Base-by-base conservation (phyloP, 2,797 vertebrate species). In the Pseudochirops corinnae region DNA sequence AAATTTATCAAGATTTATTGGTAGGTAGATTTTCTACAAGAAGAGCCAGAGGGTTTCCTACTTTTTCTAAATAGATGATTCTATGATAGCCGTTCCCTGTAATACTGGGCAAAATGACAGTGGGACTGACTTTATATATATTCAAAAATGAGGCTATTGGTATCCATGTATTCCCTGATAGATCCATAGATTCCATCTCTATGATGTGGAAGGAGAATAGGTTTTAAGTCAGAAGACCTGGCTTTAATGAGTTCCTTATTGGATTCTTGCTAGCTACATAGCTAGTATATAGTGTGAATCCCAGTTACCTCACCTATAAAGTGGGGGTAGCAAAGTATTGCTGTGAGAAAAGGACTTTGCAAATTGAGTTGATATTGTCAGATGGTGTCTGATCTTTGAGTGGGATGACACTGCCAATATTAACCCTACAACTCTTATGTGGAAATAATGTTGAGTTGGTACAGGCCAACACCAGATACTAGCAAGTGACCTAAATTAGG, bases 41-140 rank as follows among this genome's bases (percentile, higher is more conserved):
- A 90, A 96, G 93, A 97, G 94, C 96, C 95, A 94, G 74, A 94
- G 39, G 16, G 90, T 97, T 96, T 96, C 94, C 90, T n/a, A 58
- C 3, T 14, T 56, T 21, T 96, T 94, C 97, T 94, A 96, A 95
- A 97, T 91, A 95, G 62, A 90, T 53, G 16, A 56, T 57, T 92
- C 24, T 58, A 46, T 18, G 90, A 31, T 21, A 31, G 92, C 92
- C 55, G 90, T 0, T 0, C 28, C 39, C 91, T 95, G 74, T 95
- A 46, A 50, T 94, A 95, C 94, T 50, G 55, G 50, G 62, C 92
- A 93, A 97, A 56, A 94, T 82, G 18, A 39, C 39, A 87, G 21
- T 39, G 21, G 1, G 10, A 87, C 9, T 87, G 74, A 50, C 74
- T 87, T 87, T 28, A 87, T n/a, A 67, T 11, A 28, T 87, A 26